phyloP scores from a whole-genome alignment of 2,113 vertebrate genomes.

The Phalacrocorax pelagicus region DNA sequence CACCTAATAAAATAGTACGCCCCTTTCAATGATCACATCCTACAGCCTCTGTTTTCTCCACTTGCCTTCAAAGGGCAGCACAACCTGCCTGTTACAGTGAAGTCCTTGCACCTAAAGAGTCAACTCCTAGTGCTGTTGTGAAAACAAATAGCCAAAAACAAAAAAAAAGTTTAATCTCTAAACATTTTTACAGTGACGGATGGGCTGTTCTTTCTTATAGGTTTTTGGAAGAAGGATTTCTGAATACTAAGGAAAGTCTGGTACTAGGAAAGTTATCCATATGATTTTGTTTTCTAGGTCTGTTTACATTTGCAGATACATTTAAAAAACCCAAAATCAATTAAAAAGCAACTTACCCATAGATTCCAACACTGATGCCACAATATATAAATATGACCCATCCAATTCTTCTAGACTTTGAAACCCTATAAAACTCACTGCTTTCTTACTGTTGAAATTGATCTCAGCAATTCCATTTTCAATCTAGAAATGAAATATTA shows the following conservation, averaged over 20 bases:
- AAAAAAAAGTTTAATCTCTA: not conserved
- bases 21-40: not conserved
- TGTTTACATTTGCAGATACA: not conserved
- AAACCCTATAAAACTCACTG: constrained; percentile 60
- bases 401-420: constrained; percentile 70
- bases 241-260: not conserved
- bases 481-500: constrained; percentile 51
- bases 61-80: not conserved
- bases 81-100: not conserved
- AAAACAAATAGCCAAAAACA: not conserved
- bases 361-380: constrained; percentile 71
- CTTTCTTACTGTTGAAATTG: constrained; percentile 68
- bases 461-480: constrained; percentile 66
- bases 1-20: constrained; percentile 75
- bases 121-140: not conserved
- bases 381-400: constrained; percentile 72
- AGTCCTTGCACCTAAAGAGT: not conserved
- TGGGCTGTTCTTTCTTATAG: not conserved
- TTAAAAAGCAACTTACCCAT: constrained; percentile 54
- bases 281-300: not conserved
- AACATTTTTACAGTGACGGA: not conserved
- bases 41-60: not conserved
- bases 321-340: not conserved
- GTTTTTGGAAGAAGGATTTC: not conserved
- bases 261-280: not conserved